phyloP scores from a whole-genome alignment of 2,888 invertebrate genomes.

The Pammene aurita region DNA sequence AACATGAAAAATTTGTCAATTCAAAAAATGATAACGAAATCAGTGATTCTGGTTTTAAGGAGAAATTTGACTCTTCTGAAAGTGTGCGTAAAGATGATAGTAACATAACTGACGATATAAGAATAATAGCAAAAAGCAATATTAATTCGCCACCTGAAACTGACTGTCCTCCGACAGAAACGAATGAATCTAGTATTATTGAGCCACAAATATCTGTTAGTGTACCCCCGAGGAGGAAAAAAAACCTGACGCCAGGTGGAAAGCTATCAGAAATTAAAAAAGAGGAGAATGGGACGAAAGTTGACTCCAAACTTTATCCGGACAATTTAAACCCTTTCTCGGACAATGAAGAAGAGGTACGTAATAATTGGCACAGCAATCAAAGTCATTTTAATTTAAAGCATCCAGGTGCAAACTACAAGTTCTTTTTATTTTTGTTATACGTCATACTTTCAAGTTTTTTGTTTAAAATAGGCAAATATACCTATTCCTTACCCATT shows the following conservation, averaged over 20 bases:
- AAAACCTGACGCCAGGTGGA: conserved; percentile 56
- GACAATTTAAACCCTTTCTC: conserved; percentile 93
- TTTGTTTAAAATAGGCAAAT: too few species aligned
- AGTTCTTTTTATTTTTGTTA: too few species aligned
- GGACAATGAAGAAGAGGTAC: conserved; percentile 84
- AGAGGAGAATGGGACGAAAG: conserved; percentile 47
- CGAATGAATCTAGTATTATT: conserved; percentile 49
- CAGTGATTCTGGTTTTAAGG: conserved; percentile 36
- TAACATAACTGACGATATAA: conserved; percentile 74
- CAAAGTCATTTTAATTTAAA: not conserved
- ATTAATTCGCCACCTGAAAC: conserved; percentile 47
- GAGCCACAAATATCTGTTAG: conserved; percentile 64
- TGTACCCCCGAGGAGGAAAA: conserved; percentile 77
- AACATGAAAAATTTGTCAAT: conserved; percentile 53
- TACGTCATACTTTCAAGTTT: too few species aligned
- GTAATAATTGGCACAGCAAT: not conserved
- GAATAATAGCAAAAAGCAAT: conserved; percentile 64
- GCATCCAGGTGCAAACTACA: too few species aligned
- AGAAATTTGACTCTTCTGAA: conserved; percentile 44
- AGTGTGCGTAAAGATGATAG: conserved; percentile 54
- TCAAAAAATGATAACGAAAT: conserved; percentile 46
- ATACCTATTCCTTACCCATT: too few species aligned
- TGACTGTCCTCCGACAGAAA: conserved; percentile 47
- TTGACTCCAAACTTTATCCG: conserved; percentile 83
- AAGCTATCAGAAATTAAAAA: conserved; percentile 47